Conservation (phyloP, 2,888 invertebrate species). For the Penaeus monodon region DNA sequence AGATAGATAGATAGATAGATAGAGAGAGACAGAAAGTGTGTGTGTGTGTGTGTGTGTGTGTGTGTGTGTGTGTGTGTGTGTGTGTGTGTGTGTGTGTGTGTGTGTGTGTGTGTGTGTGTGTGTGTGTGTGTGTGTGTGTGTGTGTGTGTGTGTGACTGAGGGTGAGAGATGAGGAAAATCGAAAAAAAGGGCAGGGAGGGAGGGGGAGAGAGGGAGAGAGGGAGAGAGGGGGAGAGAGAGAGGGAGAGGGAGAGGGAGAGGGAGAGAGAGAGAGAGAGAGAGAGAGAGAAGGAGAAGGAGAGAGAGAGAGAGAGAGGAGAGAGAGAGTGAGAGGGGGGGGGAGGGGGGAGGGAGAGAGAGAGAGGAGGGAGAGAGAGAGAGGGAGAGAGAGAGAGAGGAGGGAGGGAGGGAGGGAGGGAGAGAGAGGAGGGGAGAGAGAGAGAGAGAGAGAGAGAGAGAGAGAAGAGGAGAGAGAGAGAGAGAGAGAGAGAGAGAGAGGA, state of each 20-base stretch:
- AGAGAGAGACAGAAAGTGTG: neutral
- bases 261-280: neutral
- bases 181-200: neutral
- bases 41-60: too few relatives aligned
- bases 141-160: too few relatives aligned
- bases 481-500: too few relatives aligned
- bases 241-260: neutral
- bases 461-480: neutral
- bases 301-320: neutral
- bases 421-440: too few relatives aligned
- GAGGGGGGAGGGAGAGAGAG: neutral
- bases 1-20: neutral
- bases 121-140: too few relatives aligned
- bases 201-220: neutral
- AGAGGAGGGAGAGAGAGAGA: neutral
- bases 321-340: neutral
- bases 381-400: neutral
- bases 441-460: neutral
- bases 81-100: too few relatives aligned
- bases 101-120: too few relatives aligned
- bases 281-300: neutral
- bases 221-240: neutral
- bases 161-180: neutral
- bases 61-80: too few relatives aligned
- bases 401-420: too few relatives aligned